Evolutionary conservation across 2,888 invertebrate species (phyloP).

Genomic region (Amphipoea oculea): DNA sequence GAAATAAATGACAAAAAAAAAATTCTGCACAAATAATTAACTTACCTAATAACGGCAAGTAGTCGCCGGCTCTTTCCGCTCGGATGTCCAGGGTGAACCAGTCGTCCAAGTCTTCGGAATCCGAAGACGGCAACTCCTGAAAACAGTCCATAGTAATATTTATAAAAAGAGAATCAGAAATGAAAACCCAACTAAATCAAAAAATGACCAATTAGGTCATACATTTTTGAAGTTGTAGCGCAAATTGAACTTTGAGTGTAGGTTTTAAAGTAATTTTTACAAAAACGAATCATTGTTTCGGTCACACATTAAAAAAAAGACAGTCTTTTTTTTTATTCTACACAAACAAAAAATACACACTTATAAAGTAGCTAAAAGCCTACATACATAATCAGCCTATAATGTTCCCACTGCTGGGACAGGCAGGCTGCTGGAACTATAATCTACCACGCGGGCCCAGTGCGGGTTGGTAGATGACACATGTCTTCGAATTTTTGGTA

Average conservation of each 20-base stretch:
- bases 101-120: conserved; percentile 82
- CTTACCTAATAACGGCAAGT: conserved; percentile 83
- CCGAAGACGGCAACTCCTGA: conserved; percentile 85
- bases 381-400: no score
- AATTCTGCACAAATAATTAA: not conserved
- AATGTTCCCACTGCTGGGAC: no score
- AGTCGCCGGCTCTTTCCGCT: conserved; percentile 82
- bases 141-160: conserved; percentile 7
- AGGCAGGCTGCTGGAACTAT: no score
- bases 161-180: not conserved
- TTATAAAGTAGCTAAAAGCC: no score
- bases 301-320: not conserved
- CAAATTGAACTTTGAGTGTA: not conserved
- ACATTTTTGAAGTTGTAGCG: not conserved
- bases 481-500: no score
- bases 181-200: not conserved
- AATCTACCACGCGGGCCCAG: no score
- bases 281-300: not conserved
- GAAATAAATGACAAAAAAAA: not conserved
- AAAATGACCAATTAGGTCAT: not conserved
- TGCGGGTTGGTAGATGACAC: no score
- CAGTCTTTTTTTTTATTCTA: no score
- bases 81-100: conserved; percentile 86
- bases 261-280: not conserved
- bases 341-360: not conserved